These are phyloP conservation scores for Trisateles emortualis DNA, from an alignment of 2,888 invertebrate species.

Conservation along the genomic window DNA sequence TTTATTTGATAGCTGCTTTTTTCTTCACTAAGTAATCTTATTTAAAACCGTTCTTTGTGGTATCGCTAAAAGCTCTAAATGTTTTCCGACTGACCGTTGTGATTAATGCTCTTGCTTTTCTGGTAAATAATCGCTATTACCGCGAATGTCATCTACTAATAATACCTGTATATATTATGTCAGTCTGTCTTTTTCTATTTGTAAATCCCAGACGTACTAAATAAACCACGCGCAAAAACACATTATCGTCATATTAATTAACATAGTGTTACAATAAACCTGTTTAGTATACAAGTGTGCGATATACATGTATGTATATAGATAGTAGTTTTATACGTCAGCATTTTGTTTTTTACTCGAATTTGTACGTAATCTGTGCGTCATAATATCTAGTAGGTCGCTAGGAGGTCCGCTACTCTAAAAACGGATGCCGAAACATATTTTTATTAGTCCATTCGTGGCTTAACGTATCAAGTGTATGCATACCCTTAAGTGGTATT, in stretches of 20 bases:
- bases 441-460: slow-evolving; percentile 5
- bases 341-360: neutral
- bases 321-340: slow-evolving; percentile 11
- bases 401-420: neutral
- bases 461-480: slow-evolving; percentile 1
- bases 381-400: slow-evolving; percentile 3
- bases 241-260: no score
- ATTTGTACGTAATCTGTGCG: slow-evolving; percentile 5
- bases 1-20: no score
- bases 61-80: no score
- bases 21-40: no score
- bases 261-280: neutral
- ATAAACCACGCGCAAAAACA: neutral
- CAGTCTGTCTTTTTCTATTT: neutral
- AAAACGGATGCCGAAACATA: slow-evolving; percentile 3
- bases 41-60: no score
- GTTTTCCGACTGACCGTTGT: no score
- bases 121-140: no score
- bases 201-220: neutral
- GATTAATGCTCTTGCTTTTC: no score
- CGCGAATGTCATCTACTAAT: no score
- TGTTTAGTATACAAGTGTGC: slow-evolving; percentile 3
- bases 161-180: no score
- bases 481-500: slow-evolving; percentile 22
- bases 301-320: no score